A percentile compares a stretch with the other conserved stretches of the same genome.
Conservation (phyloP, 2,888 invertebrate species). For the Diplolepis rosae region DNA sequence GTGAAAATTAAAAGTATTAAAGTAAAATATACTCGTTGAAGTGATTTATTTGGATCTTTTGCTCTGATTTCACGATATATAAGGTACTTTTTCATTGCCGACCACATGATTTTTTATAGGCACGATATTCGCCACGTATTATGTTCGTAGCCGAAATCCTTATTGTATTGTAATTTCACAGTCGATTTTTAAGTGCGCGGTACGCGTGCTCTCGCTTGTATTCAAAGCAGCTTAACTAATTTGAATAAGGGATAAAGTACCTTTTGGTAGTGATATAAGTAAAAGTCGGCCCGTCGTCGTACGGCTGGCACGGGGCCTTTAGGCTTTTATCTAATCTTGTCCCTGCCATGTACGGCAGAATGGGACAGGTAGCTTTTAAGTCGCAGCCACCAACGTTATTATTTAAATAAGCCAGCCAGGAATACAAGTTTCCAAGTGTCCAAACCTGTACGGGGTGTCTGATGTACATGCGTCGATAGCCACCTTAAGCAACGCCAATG, state of each 20-base stretch:
- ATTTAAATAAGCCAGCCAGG: slow-evolving; percentile 59
- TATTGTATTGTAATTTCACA: slow-evolving; percentile 68
- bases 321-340: slow-evolving; percentile 65
- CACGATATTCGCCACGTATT: slow-evolving; percentile 21
- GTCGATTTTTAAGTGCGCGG: slow-evolving; percentile 59
- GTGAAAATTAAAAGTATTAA: too few species aligned
- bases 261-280: slow-evolving; percentile 63
- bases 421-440: slow-evolving; percentile 23
- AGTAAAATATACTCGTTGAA: too few species aligned
- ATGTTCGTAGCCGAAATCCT: slow-evolving; percentile 56
- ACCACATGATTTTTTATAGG: slow-evolving; percentile 11
- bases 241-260: slow-evolving; percentile 70
- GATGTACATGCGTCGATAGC: slow-evolving; percentile 20
- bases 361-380: slow-evolving; percentile 61
- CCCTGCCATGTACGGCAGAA: slow-evolving; percentile 62
- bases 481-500: slow-evolving; percentile 16
- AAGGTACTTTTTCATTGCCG: background rate
- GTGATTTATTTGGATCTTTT: background rate
- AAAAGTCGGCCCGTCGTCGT: slow-evolving; percentile 43
- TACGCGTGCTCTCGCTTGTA: slow-evolving; percentile 60
- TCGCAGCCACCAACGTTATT: slow-evolving; percentile 61
- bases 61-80: background rate
- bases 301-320: slow-evolving; percentile 27
- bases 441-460: slow-evolving; percentile 8
- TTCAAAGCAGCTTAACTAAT: slow-evolving; percentile 68